Conservation (phyloP, 1,140 invertebrate genomes). For the Acromyrmex charruanus region DNA sequence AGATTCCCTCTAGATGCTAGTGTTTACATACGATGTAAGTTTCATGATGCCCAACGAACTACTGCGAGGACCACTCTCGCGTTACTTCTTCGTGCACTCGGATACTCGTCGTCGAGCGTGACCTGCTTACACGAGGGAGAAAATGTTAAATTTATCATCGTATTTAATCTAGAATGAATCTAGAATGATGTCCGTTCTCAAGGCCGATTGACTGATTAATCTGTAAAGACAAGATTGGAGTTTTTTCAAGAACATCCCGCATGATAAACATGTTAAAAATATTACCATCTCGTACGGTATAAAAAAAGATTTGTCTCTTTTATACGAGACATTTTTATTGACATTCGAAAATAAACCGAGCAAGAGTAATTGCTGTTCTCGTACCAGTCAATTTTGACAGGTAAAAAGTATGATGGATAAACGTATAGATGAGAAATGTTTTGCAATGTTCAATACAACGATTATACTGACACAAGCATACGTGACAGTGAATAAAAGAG, state of each 20-base stretch:
- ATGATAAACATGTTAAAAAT: neutral
- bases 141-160: slow-evolving; percentile 69
- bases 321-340: neutral
- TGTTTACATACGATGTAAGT: slow-evolving; percentile 69
- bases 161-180: neutral
- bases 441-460: neutral
- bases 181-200: slow-evolving; percentile 1
- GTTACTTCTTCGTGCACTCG: slow-evolving; percentile 13
- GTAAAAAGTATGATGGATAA: neutral
- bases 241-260: neutral
- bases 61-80: slow-evolving; percentile 22
- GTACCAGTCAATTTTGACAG: neutral
- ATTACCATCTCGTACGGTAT: neutral
- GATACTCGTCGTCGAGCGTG: slow-evolving; percentile 34
- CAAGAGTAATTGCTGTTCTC: neutral
- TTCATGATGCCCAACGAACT: slow-evolving; percentile 68
- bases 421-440: slow-evolving; percentile 6
- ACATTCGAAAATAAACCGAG: neutral
- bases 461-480: neutral
- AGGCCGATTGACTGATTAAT: slow-evolving; percentile 8
- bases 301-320: neutral
- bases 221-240: neutral
- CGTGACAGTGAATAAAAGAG: neutral
- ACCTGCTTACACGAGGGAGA: slow-evolving; percentile 66
- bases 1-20: neutral